These are phyloP conservation scores for Dreissena rostriformis DNA, from an alignment of 1,140 invertebrate species.

Conservation along the genomic window DNA sequence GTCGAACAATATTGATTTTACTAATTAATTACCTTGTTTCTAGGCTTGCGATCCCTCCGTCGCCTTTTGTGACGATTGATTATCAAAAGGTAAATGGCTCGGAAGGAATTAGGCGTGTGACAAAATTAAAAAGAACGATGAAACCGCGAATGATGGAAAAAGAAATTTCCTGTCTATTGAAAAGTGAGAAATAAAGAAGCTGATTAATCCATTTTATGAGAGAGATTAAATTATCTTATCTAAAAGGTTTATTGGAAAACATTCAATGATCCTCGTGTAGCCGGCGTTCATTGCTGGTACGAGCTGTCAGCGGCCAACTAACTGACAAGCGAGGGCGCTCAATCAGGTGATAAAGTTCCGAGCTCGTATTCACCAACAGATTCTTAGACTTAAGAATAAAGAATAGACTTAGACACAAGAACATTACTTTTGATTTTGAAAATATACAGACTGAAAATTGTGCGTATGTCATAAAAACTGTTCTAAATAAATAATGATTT, in stretches of 20 bases:
- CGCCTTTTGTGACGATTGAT: neutral
- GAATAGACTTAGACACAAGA: too few species aligned
- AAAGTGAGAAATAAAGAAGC: neutral
- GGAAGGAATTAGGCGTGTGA: conserved; percentile 43
- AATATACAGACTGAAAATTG: too few species aligned
- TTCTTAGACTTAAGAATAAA: too few species aligned
- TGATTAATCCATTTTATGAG: conserved; percentile 27
- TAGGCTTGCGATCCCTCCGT: neutral
- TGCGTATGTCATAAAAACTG: too few species aligned
- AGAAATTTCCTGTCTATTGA: conserved; percentile 44
- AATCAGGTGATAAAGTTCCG: too few species aligned
- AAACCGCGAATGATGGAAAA: conserved; percentile 33
- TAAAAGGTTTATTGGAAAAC: neutral
- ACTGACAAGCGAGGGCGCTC: too few species aligned
- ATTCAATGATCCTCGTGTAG: neutral
- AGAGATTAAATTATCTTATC: conserved; percentile 27
- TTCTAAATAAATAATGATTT: too few species aligned
- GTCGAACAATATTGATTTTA: conserved; percentile 41
- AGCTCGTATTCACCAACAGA: too few species aligned
- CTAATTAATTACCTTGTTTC: conserved; percentile 48
- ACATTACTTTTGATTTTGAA: too few species aligned
- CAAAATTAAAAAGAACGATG: conserved; percentile 28
- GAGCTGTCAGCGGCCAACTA: too few species aligned
- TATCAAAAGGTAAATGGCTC: conserved; percentile 20
- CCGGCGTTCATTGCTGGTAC: neutral